phyloP scores from a whole-genome alignment of 2,113 vertebrate genomes.

The Myrmecobius fasciatus region DNA sequence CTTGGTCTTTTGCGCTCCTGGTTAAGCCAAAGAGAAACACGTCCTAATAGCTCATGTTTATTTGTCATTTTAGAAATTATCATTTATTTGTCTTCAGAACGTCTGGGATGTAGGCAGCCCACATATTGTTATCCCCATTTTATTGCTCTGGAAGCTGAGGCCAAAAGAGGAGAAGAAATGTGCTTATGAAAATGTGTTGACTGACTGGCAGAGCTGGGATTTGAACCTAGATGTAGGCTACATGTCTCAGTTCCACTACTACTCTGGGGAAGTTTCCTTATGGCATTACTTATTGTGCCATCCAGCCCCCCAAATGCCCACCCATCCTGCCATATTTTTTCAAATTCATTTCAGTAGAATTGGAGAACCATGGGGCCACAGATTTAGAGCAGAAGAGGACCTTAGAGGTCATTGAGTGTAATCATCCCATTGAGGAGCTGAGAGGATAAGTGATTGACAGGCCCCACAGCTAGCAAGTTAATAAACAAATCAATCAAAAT shows the following conservation, averaged over 20 bases:
- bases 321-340: fast-evolving
- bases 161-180: background rate
- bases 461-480: background rate
- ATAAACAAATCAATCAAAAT: background rate
- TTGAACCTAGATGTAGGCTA: background rate
- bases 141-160: background rate
- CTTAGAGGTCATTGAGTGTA: background rate
- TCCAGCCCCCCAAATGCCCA: background rate
- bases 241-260: background rate
- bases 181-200: background rate
- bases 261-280: background rate
- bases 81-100: background rate
- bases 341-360: background rate
- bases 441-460: background rate
- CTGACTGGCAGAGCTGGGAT: background rate
- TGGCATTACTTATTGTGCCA: background rate
- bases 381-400: background rate
- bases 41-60: background rate
- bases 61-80: background rate
- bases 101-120: background rate
- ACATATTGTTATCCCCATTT: background rate
- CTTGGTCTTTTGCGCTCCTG: background rate
- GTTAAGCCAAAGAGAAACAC: background rate
- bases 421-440: background rate
- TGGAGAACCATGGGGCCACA: background rate